These are phyloP conservation scores for Drosophila setifemur DNA, from an alignment of 1,140 invertebrate genomes.

Conservation along the genomic window DNA sequence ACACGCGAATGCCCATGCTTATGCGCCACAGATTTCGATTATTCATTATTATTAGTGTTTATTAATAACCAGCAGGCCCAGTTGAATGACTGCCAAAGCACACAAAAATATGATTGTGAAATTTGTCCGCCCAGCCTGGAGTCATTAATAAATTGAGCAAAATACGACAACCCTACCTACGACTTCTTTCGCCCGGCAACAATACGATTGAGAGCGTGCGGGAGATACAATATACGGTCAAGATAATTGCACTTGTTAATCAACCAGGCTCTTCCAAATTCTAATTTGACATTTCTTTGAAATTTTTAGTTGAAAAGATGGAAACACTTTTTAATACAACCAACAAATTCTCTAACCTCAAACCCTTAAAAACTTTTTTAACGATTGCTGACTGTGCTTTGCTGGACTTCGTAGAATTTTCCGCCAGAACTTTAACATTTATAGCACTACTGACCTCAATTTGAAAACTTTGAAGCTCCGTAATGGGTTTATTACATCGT, in stretches of 20 bases:
- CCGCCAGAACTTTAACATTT: too few relatives aligned
- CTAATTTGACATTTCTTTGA: too few relatives aligned
- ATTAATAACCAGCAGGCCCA: conserved; percentile 37
- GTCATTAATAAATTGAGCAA: conserved; percentile 1
- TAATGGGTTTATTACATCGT: too few relatives aligned
- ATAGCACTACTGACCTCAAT: too few relatives aligned
- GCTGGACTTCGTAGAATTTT: too few relatives aligned
- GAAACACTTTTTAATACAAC: too few relatives aligned
- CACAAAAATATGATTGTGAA: conserved; percentile 1
- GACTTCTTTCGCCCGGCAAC: conserved; percentile 29
- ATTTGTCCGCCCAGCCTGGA: neutral
- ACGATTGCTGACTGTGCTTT: too few relatives aligned
- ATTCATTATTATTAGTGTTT: conserved; percentile 32
- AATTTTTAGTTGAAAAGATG: too few relatives aligned
- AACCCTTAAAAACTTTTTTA: too few relatives aligned
- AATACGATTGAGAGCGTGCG: neutral
- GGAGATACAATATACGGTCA: neutral
- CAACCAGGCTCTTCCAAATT: neutral
- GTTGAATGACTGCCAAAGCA: conserved; percentile 29
- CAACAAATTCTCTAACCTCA: too few relatives aligned
- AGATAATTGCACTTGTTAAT: neutral
- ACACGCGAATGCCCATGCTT: conserved; percentile 22
- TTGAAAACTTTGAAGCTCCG: too few relatives aligned
- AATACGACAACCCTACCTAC: conserved; percentile 7
- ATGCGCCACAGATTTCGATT: conserved; percentile 11